A percentile compares a stretch with the other conserved stretches of the same genome.
Conservation (phyloP, 1,140 invertebrate genomes). For the Achatina immaculata region DNA sequence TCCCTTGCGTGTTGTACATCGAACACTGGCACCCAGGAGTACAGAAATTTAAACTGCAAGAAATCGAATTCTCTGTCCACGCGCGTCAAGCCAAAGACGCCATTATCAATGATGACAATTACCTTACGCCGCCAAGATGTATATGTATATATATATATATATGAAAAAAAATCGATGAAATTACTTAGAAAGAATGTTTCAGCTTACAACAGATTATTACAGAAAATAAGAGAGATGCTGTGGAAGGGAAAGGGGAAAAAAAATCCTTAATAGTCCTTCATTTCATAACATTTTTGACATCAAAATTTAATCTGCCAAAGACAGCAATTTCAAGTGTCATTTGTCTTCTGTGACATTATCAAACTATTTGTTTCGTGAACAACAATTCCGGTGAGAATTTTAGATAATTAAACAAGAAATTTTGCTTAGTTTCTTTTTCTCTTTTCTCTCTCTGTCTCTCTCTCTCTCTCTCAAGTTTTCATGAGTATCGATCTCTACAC, state of each 20-base stretch:
- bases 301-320: conserved; percentile 20
- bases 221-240: neutral
- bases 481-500: no score
- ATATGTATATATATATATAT: no score
- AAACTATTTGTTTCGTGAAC: neutral
- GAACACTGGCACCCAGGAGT: no score
- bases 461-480: no score
- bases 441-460: no score
- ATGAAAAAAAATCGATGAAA: conserved; percentile 28
- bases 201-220: neutral
- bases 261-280: conserved; percentile 28
- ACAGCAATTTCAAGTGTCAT: conserved; percentile 23
- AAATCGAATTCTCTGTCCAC: conserved; percentile 16
- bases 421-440: no score
- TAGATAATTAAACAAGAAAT: conserved; percentile 22
- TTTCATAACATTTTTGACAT: conserved; percentile 10
- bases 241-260: neutral
- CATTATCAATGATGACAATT: conserved; percentile 11
- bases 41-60: no score
- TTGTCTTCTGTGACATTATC: neutral
- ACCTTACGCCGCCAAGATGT: neutral
- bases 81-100: neutral
- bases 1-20: no score
- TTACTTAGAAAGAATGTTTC: conserved; percentile 16
- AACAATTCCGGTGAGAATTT: neutral